Conservation (phyloP, 2,113 vertebrate species). For the Amazona guildingii region DNA sequence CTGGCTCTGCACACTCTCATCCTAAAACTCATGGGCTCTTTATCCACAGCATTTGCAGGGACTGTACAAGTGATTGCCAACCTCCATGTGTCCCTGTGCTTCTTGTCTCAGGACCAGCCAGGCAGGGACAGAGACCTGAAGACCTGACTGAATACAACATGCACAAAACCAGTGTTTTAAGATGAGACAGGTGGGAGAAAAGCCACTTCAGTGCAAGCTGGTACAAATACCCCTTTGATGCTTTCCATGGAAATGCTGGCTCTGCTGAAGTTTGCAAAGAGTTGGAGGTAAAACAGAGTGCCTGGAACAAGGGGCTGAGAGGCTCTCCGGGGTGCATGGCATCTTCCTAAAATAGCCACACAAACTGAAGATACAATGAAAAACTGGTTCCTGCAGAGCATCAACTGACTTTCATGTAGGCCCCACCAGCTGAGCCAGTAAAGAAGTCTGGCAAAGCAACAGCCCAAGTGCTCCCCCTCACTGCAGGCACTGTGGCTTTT, state of each 20-base stretch:
- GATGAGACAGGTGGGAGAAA: background rate
- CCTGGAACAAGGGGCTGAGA: background rate
- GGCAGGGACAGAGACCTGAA: background rate
- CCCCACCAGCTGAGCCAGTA: constrained; percentile 41
- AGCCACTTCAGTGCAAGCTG: background rate
- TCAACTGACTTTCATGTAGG: constrained; percentile 40
- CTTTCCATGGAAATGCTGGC: background rate
- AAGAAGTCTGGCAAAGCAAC: constrained; percentile 33
- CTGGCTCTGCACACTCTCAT: background rate
- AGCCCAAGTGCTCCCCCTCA: constrained; percentile 1
- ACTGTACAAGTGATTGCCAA: background rate
- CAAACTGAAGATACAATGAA: background rate
- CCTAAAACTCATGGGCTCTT: background rate
- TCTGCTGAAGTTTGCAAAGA: background rate
- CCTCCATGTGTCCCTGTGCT: background rate
- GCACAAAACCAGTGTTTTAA: background rate
- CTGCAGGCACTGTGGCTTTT: background rate
- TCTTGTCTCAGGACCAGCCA: background rate
- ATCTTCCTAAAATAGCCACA: constrained; percentile 54
- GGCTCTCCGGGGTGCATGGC: background rate
- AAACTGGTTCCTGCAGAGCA: constrained; percentile 27
- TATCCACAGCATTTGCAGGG: background rate
- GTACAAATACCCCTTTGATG: background rate
- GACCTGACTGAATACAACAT: accelerated
- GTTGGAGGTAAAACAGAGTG: background rate